Base-by-base conservation (phyloP, 2,888 invertebrate species). In the Sclerodermus sp. region DNA sequence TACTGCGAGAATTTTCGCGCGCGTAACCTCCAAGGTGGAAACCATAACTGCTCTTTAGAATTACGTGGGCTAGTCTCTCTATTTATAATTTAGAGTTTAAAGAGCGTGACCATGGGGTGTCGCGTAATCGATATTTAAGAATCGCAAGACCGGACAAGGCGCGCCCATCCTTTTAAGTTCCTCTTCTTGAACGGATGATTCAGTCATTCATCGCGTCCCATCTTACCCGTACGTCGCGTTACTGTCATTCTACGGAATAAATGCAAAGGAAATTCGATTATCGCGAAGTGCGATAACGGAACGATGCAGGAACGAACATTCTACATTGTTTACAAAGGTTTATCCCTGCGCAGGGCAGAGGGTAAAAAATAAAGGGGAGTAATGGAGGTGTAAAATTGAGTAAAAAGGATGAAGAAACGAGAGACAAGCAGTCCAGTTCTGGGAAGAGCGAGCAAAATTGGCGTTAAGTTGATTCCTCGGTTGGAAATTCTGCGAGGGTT, bases 141-240 rank as follows among this genome's bases (percentile, higher is more conserved):
- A 55, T 46, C 31, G 49, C 8, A 23, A 44, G 45, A 51, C 58
- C 57, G 62, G 66, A 64, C 53, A 43, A 52, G 65, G 60, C 42
- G 64, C 55, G 62, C 47, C 57, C 44, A 57, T 47, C 56, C 51
- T 54, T 56, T 60, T 58, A 36, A 54, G 55, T 44, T 41, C 9
- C 40, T 23, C 23, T 41, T 53, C 52, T 60, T 44, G 36, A 30
- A 18, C 38, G 40, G 38, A 16, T 44, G 47, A 39, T 56, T 60
- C 64, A 64, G 64, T 64, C 60, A 60, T 62, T 57, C 55, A 30
- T 49, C 36, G 60, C 29, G 49, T 53, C 42, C 60, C 58, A 60
- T 57, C 60, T 55, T 38, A 41, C 31, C 38, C 52, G 55, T 45
- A 51, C 4, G 8, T 5, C 23, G n/a, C n/a, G n/a, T n/a, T n/a